Base-by-base conservation (phyloP, 2,797 vertebrate species). In the Aulostomus chinensis region DNA sequence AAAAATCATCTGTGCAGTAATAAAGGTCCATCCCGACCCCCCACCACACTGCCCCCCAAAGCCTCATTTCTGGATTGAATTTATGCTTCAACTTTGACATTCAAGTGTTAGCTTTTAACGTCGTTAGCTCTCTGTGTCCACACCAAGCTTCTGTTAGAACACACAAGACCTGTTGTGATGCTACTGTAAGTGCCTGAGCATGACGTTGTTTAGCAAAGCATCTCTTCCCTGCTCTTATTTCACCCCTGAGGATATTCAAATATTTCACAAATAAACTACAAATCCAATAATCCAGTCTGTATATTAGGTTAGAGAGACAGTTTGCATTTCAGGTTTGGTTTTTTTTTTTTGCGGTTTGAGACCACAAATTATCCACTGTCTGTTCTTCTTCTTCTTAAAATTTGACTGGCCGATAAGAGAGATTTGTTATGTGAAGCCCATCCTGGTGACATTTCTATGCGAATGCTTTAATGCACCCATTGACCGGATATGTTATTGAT, bases 1-100 rank as follows among this genome's bases (percentile, higher is more conserved):
- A 34, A 51, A 43, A 36, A 17, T 6, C 0, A 31, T 47, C 13
- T 7, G 13, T 24, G 15, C 39, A 36, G 16, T 47, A 58, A 46
- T 18, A 4, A 56, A 67, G 13, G n/a, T n/a, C n/a, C n/a, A n/a
- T n/a, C n/a, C n/a, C n/a, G n/a, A n/a, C n/a, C n/a, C n/a, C n/a
- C n/a, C n/a, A n/a, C n/a, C n/a, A n/a, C n/a, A n/a, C n/a, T n/a
- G n/a, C n/a, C n/a, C n/a, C n/a, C n/a, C n/a, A n/a, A n/a, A n/a
- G n/a, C n/a, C n/a, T n/a, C n/a, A n/a, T n/a, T n/a, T n/a, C 43
- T 42, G 58, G 59, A 88, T 81, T 87, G 36, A 76, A 81, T 89
- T 83, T 61, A 17, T 3, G n/a, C 8, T 35, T 24, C 36, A 18
- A 73, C 67, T 89, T 84, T 88, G 86, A 90, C 81, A 58, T 66